Conservation (phyloP, 2,797 vertebrate genomes). For the Labeo calbasu region DNA sequence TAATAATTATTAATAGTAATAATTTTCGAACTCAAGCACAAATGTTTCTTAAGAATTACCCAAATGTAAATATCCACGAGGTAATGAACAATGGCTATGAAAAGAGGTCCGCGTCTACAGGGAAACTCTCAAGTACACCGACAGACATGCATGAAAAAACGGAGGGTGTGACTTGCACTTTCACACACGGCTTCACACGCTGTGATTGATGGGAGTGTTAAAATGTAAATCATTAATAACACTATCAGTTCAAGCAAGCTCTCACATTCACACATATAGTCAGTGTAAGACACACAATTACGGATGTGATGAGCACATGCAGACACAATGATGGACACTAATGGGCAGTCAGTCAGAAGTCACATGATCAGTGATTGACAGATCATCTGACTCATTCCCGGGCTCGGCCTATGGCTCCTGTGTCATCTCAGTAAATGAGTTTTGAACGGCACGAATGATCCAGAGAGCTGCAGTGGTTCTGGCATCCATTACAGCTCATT, state of each 20-base stretch:
- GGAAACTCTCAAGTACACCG: conserved; percentile 24
- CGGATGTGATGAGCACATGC: conserved; percentile 17
- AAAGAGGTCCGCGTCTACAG: not conserved
- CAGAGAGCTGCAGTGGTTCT: not conserved
- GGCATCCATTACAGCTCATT: conserved; percentile 56
- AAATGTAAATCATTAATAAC: conserved; percentile 60
- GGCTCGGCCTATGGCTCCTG: conserved; percentile 61
- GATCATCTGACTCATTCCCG: conserved; percentile 41
- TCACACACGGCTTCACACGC: conserved; percentile 41
- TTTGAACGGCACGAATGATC: conserved; percentile 72
- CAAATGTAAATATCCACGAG: not conserved
- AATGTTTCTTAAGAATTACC: not conserved
- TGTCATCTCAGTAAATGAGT: conserved; percentile 75
- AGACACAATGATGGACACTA: conserved; percentile 48
- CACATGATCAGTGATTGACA: conserved; percentile 37
- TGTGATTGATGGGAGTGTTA: conserved; percentile 58
- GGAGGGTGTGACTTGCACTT: conserved; percentile 41
- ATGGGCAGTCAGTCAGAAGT: conserved; percentile 44
- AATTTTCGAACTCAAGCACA: not conserved
- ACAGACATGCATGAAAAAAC: conserved; percentile 20
- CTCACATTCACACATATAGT: conserved; percentile 30
- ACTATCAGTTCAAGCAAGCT: conserved; percentile 63
- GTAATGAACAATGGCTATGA: not conserved
- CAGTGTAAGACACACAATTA: conserved; percentile 38
- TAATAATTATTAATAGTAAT: not conserved